These are phyloP conservation scores for Shargacucullia verbasci DNA, from an alignment of 2,888 invertebrate species.

Conservation along the genomic window DNA sequence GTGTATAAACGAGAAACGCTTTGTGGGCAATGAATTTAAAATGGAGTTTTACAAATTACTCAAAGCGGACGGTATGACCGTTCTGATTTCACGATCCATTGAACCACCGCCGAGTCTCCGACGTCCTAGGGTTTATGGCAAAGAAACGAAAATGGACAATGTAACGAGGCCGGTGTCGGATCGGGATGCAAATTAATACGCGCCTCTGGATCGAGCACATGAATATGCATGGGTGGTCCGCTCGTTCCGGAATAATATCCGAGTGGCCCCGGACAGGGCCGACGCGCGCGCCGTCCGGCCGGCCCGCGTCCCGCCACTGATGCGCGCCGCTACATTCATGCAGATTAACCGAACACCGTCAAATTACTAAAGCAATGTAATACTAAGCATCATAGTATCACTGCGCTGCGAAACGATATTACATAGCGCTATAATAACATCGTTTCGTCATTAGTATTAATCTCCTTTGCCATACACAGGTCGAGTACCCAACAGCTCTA, in stretches of 20 bases:
- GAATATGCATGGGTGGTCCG: constrained; percentile 84
- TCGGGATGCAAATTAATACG: constrained; percentile 88
- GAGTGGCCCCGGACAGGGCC: constrained; percentile 64
- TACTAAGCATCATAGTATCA: constrained; percentile 23
- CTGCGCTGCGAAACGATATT: constrained; percentile 10
- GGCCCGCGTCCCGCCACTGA: constrained; percentile 15
- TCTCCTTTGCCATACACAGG: constrained; percentile 24
- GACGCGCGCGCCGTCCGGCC: constrained; percentile 44
- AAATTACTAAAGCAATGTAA: constrained; percentile 47
- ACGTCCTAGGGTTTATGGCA: constrained; percentile 65
- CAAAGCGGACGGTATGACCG: constrained; percentile 52
- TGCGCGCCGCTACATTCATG: constrained; percentile 44
- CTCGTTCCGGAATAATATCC: constrained; percentile 82
- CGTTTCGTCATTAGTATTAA: constrained; percentile 38
- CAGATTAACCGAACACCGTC: constrained; percentile 51
- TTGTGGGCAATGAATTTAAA: constrained; percentile 53
- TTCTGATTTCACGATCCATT: constrained; percentile 72
- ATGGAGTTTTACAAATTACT: constrained; percentile 55
- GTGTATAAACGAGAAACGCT: constrained; percentile 34
- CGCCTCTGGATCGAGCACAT: constrained; percentile 82
- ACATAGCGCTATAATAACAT: constrained; percentile 8
- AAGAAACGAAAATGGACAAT: constrained; percentile 83
- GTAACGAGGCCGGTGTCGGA: constrained; percentile 75
- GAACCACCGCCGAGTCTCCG: constrained; percentile 62
- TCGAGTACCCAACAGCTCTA: constrained; percentile 15